Conservation (phyloP, 2,888 invertebrate species). For the Ellobium chinense region DNA sequence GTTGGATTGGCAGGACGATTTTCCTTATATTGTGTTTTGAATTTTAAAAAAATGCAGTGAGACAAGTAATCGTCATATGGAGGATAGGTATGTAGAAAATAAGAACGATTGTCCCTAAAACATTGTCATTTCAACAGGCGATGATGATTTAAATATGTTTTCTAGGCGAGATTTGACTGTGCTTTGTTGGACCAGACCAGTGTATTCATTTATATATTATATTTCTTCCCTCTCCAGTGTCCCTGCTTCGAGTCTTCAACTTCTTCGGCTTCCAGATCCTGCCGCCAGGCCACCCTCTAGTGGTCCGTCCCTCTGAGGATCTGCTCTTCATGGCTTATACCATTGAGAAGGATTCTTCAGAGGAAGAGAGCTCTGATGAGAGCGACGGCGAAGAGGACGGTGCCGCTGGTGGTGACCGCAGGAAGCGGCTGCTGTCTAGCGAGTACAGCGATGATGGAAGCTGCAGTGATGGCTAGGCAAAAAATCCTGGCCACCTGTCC, state of each 20-base stretch:
- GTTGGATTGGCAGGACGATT: too few species aligned
- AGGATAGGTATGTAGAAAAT: too few species aligned
- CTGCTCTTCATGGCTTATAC: conserved; percentile 83
- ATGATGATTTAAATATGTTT: too few species aligned
- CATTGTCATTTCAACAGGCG: too few species aligned
- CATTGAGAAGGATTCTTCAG: conserved; percentile 65
- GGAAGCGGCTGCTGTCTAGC: conserved; percentile 17
- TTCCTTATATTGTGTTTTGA: too few species aligned
- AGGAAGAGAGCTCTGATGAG: conserved; percentile 34
- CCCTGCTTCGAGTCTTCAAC: conserved; percentile 96
- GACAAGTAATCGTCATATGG: too few species aligned
- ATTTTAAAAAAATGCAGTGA: too few species aligned
- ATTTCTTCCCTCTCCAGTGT: conserved; percentile 80
- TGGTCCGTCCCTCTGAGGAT: conserved; percentile 85
- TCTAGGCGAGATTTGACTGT: conserved; percentile 36
- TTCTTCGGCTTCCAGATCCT: conserved; percentile 95
- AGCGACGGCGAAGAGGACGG: conserved; percentile 30
- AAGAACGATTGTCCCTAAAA: too few species aligned
- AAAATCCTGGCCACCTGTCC: not conserved
- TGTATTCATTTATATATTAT: too few species aligned
- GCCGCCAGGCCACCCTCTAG: conserved; percentile 87
- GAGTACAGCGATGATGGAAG: conserved; percentile 33
- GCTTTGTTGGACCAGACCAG: too few species aligned
- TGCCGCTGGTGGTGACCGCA: not conserved
- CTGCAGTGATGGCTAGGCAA: conserved; percentile 34